phyloP scores from a whole-genome alignment of 2,888 invertebrate species.

The Scrobipalpa atriplicella region DNA sequence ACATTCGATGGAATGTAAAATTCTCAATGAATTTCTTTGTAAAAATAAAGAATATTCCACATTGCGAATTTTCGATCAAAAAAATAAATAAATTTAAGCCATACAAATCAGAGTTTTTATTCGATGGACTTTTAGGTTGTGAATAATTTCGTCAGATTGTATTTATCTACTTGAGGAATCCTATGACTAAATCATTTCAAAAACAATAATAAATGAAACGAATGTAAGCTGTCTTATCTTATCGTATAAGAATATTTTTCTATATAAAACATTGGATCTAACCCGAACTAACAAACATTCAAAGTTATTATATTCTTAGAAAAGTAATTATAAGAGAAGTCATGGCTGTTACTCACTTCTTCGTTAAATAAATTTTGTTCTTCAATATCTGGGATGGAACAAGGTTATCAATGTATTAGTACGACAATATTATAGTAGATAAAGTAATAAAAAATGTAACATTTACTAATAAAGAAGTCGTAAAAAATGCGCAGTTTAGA shows the following conservation, averaged over 20 bases:
- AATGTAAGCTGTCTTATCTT: conserved; percentile 51
- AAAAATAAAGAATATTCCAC: neutral
- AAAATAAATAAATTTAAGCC: neutral
- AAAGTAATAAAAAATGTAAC: conserved; percentile 38
- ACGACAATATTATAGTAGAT: conserved; percentile 74
- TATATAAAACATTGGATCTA: conserved; percentile 65
- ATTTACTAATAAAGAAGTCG: conserved; percentile 38
- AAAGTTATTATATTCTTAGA: conserved; percentile 37
- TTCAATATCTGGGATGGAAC: conserved; percentile 76
- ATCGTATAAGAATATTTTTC: conserved; percentile 70
- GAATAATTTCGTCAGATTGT: conserved; percentile 17
- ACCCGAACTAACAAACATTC: conserved; percentile 47
- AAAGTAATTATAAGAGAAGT: conserved; percentile 49
- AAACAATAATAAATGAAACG: conserved; percentile 45
- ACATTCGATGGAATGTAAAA: neutral
- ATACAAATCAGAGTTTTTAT: neutral
- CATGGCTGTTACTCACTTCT: conserved; percentile 56
- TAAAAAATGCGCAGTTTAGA: conserved; percentile 60
- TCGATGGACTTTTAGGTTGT: conserved; percentile 23
- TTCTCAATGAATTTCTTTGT: neutral
- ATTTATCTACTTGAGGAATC: conserved; percentile 37
- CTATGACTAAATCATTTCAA: conserved; percentile 42
- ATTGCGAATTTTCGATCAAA: neutral
- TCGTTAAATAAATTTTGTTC: conserved; percentile 49
- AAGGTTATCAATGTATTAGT: conserved; percentile 57